Percentiles rank a stretch among this genome's conserved stretches.
Evolutionary conservation across 1,140 invertebrate species (phyloP).

Genomic region (Ctenoplectra terminalis): DNA sequence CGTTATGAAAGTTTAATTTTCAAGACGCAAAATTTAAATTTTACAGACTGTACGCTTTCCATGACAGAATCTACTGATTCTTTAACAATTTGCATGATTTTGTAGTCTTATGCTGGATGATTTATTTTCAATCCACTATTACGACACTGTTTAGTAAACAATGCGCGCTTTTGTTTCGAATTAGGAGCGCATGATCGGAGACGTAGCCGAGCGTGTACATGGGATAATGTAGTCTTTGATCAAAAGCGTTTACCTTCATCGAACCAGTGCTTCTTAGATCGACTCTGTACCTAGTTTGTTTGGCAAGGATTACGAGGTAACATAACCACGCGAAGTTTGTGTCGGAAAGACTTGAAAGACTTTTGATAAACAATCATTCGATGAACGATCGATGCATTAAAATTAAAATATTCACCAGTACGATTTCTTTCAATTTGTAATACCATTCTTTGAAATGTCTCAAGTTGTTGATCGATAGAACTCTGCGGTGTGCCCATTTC

Average conservation of each 20-base stretch:
- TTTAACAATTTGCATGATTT: neutral
- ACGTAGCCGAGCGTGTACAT: slow-evolving; percentile 19
- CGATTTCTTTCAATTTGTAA: neutral
- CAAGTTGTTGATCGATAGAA: too few species aligned
- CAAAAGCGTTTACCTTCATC: slow-evolving; percentile 23
- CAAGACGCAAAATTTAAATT: too few species aligned
- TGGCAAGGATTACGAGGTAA: neutral
- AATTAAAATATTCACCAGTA: neutral
- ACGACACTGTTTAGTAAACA: slow-evolving; percentile 4
- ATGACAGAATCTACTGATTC: too few species aligned
- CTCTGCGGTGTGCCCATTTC: too few species aligned
- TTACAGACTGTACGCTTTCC: too few species aligned
- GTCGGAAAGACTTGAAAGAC: neutral
- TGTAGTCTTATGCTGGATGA: neutral
- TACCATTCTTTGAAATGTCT: neutral
- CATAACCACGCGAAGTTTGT: too few species aligned
- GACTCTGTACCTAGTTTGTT: neutral
- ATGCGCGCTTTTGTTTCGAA: neutral
- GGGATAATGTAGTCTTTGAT: slow-evolving; percentile 44
- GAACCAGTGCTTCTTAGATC: neutral
- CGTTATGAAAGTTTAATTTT: neutral
- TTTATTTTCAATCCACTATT: neutral
- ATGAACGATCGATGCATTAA: too few species aligned
- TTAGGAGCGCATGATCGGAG: slow-evolving; percentile 22
- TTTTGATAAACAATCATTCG: neutral